A percentile compares a stretch with the other conserved stretches of the same genome.
Evolutionary conservation across 2,797 vertebrate genomes (phyloP).

Genomic region (Gobio occitaniae): DNA sequence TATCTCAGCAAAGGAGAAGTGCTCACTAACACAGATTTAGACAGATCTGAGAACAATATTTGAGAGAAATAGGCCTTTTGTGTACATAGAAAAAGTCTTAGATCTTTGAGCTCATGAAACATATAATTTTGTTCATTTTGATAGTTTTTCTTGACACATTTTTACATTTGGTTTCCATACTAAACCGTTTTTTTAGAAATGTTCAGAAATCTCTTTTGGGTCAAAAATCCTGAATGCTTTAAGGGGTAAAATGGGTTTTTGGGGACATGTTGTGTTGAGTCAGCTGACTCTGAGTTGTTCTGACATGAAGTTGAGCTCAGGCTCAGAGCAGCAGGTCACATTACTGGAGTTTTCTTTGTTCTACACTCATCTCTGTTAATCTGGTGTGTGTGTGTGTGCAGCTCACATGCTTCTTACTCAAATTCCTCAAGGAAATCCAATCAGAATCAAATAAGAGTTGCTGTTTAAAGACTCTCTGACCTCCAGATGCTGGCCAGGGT

Average conservation of each 20-base stretch:
- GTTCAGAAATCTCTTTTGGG: neutral
- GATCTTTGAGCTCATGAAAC: too few relatives aligned
- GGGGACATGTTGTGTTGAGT: neutral
- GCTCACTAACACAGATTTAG: too few relatives aligned
- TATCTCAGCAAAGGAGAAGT: too few relatives aligned
- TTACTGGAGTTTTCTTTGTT: slow-evolving; percentile 29
- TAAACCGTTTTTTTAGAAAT: neutral
- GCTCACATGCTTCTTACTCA: neutral
- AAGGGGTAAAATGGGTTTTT: neutral
- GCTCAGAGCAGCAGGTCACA: slow-evolving; percentile 45
- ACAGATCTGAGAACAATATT: too few relatives aligned
- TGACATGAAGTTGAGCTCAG: slow-evolving; percentile 16
- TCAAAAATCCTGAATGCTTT: neutral
- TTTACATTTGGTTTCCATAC: neutral
- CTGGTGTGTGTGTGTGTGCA: slow-evolving; percentile 32
- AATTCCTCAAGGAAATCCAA: slow-evolving; percentile 12
- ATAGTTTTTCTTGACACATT: neutral
- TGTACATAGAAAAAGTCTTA: too few relatives aligned
- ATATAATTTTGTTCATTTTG: too few relatives aligned
- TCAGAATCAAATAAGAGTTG: slow-evolving; percentile 30
- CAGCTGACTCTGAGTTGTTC: slow-evolving; percentile 1
- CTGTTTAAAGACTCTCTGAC: neutral
- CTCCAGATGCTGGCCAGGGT: slow-evolving; percentile 1
- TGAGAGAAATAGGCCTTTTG: too few relatives aligned
- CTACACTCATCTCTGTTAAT: slow-evolving; percentile 53